Base-by-base conservation (phyloP, 2,888 invertebrate genomes). In the Baccha elongata region DNA sequence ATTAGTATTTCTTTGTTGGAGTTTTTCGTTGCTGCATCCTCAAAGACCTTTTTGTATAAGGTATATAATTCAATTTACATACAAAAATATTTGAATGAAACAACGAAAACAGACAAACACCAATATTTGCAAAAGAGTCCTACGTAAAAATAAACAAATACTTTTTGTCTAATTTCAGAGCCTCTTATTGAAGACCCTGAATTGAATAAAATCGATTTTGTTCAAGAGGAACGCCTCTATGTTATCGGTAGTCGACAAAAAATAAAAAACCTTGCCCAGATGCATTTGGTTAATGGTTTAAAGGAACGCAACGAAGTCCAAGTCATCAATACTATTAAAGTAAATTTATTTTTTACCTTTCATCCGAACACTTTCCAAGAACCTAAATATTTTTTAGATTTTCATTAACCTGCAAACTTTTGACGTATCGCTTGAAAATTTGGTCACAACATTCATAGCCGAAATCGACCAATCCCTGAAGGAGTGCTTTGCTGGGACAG, bases 141-240 rank as follows among this genome's bases (percentile, higher is more conserved):
- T n/a, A n/a, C n/a, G n/a, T n/a, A n/a, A n/a, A n/a, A n/a, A n/a
- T n/a, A n/a, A n/a, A n/a, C n/a, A n/a, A n/a, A n/a, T n/a, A n/a
- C n/a, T n/a, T n/a, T n/a, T n/a, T n/a, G n/a, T n/a, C n/a, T n/a
- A n/a, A n/a, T 87, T 87, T 32, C 87, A 93, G 96, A 96, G 86
- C 96, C 96, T 88, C 91, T 97, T 17, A 94, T 96, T 85, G 93
- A 94, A 68, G 97, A 97, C 88, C 93, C 95, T 48, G 96, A 97
- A 89, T 92, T 98, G 74, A 93, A 93, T 86, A 96, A 96, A 15
- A 93, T 98, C 64, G 94, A 95, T 85, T 93, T 96, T 40, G 92
- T 98, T 13, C 96, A 96, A 55, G 94, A 95, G 55, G 96, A 97
- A 86, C 91, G 96, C 13, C 92, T 93, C 62, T 93, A 94, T 89